Percentiles rank a stretch among this genome's conserved stretches.
These are phyloP conservation scores for Abramis brama DNA, from an alignment of 2,113 vertebrate genomes.

Conservation along the genomic window DNA sequence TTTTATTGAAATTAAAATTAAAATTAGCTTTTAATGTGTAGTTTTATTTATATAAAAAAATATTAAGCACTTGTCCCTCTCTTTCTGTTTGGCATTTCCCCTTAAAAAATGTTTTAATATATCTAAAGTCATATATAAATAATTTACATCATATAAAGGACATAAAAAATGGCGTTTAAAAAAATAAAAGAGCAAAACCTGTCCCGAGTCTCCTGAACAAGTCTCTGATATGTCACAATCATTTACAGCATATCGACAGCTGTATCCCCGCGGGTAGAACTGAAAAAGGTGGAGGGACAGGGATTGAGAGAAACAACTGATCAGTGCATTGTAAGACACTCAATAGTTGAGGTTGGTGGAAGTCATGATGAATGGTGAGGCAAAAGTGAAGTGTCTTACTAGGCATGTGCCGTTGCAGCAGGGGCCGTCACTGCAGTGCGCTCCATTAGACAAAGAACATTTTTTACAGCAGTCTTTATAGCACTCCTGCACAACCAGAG, in stretches of 20 bases:
- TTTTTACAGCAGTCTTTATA: slow-evolving; percentile 96
- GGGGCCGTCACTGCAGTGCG: slow-evolving; percentile 96
- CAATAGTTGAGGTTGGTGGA: background rate
- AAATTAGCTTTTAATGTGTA: background rate
- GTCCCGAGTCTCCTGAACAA: slow-evolving; percentile 95
- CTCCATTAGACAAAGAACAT: slow-evolving; percentile 95
- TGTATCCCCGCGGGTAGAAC: slow-evolving; percentile 92
- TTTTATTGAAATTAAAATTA: background rate
- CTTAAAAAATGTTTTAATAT: background rate
- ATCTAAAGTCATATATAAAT: background rate
- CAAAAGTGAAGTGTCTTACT: slow-evolving; percentile 72
- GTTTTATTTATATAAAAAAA: background rate
- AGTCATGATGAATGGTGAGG: background rate
- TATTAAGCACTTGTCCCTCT: background rate
- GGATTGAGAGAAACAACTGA: slow-evolving; percentile 6
- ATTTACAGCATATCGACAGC: slow-evolving; percentile 92
- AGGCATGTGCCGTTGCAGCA: slow-evolving; percentile 95
- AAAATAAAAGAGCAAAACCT: slow-evolving; percentile 74
- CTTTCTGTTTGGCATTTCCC: background rate
- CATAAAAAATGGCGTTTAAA: background rate
- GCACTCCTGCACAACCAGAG: slow-evolving; percentile 82
- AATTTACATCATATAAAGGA: background rate
- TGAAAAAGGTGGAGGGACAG: slow-evolving; percentile 57
- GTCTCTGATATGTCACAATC: slow-evolving; percentile 95
- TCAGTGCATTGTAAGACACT: background rate